Base-by-base conservation (phyloP, 2,888 invertebrate species). In the Aphrophora alni region DNA sequence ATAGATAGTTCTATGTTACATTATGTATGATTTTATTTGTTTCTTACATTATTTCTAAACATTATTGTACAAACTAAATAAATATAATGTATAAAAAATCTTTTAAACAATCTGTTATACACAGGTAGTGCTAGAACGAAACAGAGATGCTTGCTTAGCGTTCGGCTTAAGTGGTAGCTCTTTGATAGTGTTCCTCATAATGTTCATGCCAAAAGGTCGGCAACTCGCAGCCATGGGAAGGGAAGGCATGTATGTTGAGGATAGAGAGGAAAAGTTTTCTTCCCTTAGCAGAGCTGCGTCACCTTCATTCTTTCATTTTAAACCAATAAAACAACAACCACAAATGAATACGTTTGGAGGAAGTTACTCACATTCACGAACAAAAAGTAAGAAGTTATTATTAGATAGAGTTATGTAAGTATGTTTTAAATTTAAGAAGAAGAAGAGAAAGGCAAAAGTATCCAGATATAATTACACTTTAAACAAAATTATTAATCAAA, bases 131-230 rank as follows among this genome's bases (percentile, higher is more conserved):
- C 91, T 93, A 81, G 95, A 96, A 86, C 91, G 93, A 83, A 95
- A 95, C 87, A 92, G 94, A 85, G 96, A 96, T 88, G 96, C 96
- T 17, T 96, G 97, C 89, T 91, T 97, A 78, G 97, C 97, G 26
- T 96, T 96, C 86, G 98, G 98, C 0, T 90, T 98, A 84, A 92
- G 97, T 73, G 92, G 95, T 79, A 96, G 95, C 21, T 94, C 97
- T 83, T 92, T 94, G 14, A 93, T 96, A 72, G 94, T 97, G 77
- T 96, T 98, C 89, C 92, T 97, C 85, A 93, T 97, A 80, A 97
- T 98, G 97, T 98, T 98, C 89, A 94, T 97, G 89, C 95, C 97
- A 38, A 97, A 95, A 89, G 97, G 97, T 38, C 91, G 97, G 68
- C 96, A 98, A 86, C 89, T 98, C 86, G 97, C 97, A 0, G 97